Base-by-base conservation (phyloP, 2,797 vertebrate species). In the Fistularia commersonii region DNA sequence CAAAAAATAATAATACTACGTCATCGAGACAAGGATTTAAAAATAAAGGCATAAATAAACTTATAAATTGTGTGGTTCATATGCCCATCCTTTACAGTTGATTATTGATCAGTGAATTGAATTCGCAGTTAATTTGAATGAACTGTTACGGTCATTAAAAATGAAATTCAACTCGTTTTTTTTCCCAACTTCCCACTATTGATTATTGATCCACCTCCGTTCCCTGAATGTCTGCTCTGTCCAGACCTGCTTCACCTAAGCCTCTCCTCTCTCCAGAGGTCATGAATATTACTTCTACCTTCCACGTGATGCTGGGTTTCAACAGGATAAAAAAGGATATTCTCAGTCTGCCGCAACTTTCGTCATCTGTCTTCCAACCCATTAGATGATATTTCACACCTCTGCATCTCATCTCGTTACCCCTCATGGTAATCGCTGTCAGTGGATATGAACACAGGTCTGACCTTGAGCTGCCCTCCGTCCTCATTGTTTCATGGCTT, bases 361-460 rank as follows among this genome's bases (percentile, higher is more conserved):
- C 2, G 23, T 23, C 23, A 23, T 23, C 34, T 57, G 14, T 36
- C 47, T 46, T 64, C 33, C 34, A 57, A 15, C 45, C 44, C 54
- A 60, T 75, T 66, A 77, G 79, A 80, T 89, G 80, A 72, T 77
- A 73, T 87, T 89, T 86, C 86, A 82, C 79, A 82, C 79, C 59
- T 82, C 53, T 55, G 65, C 67, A 70, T 60, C 51, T 62, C 65
- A 61, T 80, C 76, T 88, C 74, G 45, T 4, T 86, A 83, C 81
- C 79, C 73, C 51, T 55, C 44, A 7, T 63, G 48, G 54, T 79
- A 45, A 65, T 58, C 37, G 1, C 64, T 34, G 33, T 53, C 62
- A 46, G 68, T 79, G 70, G 55, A 69, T 64, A 53, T 65, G 54
- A 14, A 71, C 66, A 57, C 46, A 6, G 45, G 23, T 51, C 53